These are phyloP conservation scores for Vandiemenella viatica DNA, from an alignment of 2,888 invertebrate genomes.

Conservation along the genomic window DNA sequence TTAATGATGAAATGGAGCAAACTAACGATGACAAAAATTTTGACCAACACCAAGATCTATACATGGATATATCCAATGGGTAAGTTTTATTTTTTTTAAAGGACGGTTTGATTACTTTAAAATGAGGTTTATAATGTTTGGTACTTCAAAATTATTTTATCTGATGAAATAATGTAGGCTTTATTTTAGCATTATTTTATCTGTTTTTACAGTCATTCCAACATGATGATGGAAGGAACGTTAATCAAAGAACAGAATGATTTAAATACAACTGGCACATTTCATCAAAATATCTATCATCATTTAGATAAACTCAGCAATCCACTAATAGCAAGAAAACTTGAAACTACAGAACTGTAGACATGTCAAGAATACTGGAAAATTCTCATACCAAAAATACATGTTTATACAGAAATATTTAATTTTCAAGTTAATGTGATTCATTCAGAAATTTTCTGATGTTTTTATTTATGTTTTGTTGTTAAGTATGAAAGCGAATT, in stretches of 20 bases:
- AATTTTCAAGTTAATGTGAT: too few relatives aligned
- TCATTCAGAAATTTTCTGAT: too few relatives aligned
- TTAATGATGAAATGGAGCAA: slow-evolving; percentile 11
- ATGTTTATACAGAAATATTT: too few relatives aligned
- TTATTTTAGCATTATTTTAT: slow-evolving; percentile 3
- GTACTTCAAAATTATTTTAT: neutral
- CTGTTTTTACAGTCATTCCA: slow-evolving; percentile 19
- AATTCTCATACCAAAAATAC: neutral
- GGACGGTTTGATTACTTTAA: neutral
- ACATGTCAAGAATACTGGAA: neutral
- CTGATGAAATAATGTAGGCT: neutral
- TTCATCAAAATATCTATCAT: slow-evolving; percentile 51
- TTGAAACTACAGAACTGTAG: slow-evolving; percentile 65
- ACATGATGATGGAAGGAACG: slow-evolving; percentile 17
- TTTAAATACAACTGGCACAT: slow-evolving; percentile 23
- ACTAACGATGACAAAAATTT: slow-evolving; percentile 8
- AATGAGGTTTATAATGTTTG: neutral
- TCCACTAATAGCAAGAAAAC: slow-evolving; percentile 47
- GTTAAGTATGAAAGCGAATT: too few relatives aligned
- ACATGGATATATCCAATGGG: neutral
- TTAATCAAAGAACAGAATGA: slow-evolving; percentile 27
- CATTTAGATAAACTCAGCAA: slow-evolving; percentile 53
- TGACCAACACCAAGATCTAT: neutral
- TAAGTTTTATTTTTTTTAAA: neutral
- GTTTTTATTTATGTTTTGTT: too few relatives aligned